Evolutionary conservation across 2,888 invertebrate genomes (phyloP), one percentile per base, ranked within the genome.

Genomic region (Hypena proboscidalis): DNA sequence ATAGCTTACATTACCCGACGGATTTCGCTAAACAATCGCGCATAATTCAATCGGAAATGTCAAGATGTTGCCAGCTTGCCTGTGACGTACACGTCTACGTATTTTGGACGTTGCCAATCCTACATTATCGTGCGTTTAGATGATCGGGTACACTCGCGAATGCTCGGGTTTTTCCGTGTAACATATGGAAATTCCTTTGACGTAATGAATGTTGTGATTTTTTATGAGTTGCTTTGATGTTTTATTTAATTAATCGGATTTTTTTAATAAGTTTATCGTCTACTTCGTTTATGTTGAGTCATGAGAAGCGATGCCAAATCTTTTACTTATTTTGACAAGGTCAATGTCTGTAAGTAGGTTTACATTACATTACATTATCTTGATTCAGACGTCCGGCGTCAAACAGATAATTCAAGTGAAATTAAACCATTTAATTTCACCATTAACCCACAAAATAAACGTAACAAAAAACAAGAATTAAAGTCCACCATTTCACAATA

Each of bases 51-150:
- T 62, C 35, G 34, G 37, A 62, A 62, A 49, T 44, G 43, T 35
- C 39, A 50, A 42, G 30, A 34, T 33, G 46, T 47, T 58, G 63
- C 50, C 44, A 60, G 47, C 22, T 50, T 20, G 37, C 34, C 4
- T n/a, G 44, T 58, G 59, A 54, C 59, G 63, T 54, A 29, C 14
- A 8, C 32, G 47, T 54, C 40, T 31, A 58, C 42, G 50, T 54
- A 63, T 58, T 60, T 54, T 8, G 20, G 8, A 37, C 42, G 63
- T 43, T 58, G 59, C 63, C 63, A 49, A 54, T 45, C 36, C 32
- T 62, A 23, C 30, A 39, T 35, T 29, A 44, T 40, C 26, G 34
- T 33, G 21, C 34, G 26, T 62, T 47, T 41, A 47, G 49, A 57
- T 58, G 48, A 31, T 39, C 9, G n/a, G 7, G n/a, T n/a, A n/a